Base-by-base conservation (phyloP, 1,140 invertebrate species). In the Eurosta solidaginis region DNA sequence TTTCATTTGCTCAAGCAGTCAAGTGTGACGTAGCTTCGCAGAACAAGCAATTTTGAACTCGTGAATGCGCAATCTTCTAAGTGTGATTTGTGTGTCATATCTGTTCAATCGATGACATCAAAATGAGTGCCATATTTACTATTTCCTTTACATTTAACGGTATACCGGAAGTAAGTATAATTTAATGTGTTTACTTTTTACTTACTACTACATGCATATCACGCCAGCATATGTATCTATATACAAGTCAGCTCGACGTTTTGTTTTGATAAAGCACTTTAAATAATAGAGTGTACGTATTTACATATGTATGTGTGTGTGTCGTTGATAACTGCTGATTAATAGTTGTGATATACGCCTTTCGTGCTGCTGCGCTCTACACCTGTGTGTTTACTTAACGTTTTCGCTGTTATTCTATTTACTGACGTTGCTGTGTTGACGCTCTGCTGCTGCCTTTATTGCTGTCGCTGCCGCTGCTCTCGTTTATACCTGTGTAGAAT, bases 141-240 rank as follows among this genome's bases (percentile, higher is more conserved):
- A 59, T 59, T 59, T 59, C 54, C 59, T 68, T 68, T 42, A 40
- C 17, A 68, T 9, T 68, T 68, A 68, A 68, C 59, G 59, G 59
- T 68, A 40, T 68, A 68, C 59, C 59, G 59, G 59, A 68, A 12
- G n/a, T 68, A n/a, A 17, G 20, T 20, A 10, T 9, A 14, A 29
- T 12, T n/a, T 36, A 29, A 20, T n/a, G 27, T 40, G 33, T 68
- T 68, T n/a, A 33, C 33, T 68, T 9, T 68, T 20, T 20, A 17
- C n/a, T n/a, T n/a, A n/a, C n/a, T n/a, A n/a, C n/a, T n/a, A n/a
- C n/a, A n/a, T n/a, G n/a, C n/a, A n/a, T n/a, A n/a, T n/a, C n/a
- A n/a, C n/a, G n/a, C n/a, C n/a, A n/a, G n/a, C 12, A 47, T 10
- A 47, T 17, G n/a, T 47, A 47, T n/a, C 9, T 68, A 5, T 68